A percentile compares a stretch with the other conserved stretches of the same genome.
Evolutionary conservation across 53 echinoderm and acorn worm species (phyloP).

Genomic region (Arbacia lixula): DNA sequence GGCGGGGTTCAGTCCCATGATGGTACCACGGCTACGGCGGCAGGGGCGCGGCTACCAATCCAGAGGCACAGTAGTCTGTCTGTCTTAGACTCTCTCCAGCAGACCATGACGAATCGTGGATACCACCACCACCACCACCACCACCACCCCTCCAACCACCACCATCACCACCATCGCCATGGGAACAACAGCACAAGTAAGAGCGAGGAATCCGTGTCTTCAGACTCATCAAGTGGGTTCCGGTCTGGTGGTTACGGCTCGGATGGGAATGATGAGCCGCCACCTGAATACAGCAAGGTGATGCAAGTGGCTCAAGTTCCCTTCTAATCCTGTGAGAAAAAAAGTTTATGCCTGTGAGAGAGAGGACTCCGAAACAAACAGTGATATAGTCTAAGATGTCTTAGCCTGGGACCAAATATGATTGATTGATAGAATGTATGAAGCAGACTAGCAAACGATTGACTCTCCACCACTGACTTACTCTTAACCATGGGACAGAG

Average conservation of each 20-base stretch:
- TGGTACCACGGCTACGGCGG: not conserved
- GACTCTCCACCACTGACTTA: too few relatives aligned
- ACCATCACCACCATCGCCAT: constrained; percentile 37
- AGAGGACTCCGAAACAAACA: too few relatives aligned
- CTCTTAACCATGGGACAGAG: too few relatives aligned
- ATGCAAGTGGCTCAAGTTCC: constrained; percentile 74
- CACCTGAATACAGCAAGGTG: constrained; percentile 93
- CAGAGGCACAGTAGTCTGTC: constrained; percentile 50
- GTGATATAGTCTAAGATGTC: too few relatives aligned
- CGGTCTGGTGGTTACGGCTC: constrained; percentile 88
- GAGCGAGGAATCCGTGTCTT: constrained; percentile 96
- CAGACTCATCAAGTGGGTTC: constrained; percentile 95
- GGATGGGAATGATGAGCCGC: constrained; percentile 76
- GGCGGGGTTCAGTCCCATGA: not conserved
- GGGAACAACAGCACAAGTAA: constrained; percentile 79
- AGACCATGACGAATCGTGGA: constrained; percentile 35
- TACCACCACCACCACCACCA: constrained; percentile 60
- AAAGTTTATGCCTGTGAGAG: too few relatives aligned
- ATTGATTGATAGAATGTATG: too few relatives aligned
- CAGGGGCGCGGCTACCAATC: constrained; percentile 1
- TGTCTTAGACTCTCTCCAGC: constrained; percentile 50
- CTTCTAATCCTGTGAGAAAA: too few relatives aligned
- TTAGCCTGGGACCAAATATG: too few relatives aligned
- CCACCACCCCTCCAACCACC: constrained; percentile 15
- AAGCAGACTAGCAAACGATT: too few relatives aligned